Evolutionary conservation across 1,140 invertebrate species (phyloP).

Genomic region (Philotrypesis tridentata): DNA sequence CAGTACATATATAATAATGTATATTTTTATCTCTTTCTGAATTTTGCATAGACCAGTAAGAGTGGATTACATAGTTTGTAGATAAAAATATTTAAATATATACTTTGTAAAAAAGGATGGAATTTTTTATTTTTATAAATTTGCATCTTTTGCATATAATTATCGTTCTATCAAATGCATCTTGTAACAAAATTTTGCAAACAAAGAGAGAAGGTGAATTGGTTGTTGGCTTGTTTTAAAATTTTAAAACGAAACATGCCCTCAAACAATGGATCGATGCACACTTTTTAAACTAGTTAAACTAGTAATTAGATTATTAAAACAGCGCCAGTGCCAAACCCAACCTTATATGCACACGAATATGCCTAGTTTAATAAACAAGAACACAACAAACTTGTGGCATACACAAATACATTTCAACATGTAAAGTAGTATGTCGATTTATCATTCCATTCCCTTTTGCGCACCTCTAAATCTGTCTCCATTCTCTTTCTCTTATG

Average conservation of each 20-base stretch:
- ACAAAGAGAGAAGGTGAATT: slow-evolving; percentile 31
- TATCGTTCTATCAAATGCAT: slow-evolving; percentile 45
- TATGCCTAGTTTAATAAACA: slow-evolving; percentile 72
- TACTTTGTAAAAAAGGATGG: slow-evolving; percentile 45
- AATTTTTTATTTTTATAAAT: slow-evolving; percentile 44
- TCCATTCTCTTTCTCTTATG: slow-evolving; percentile 24
- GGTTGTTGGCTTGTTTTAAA: slow-evolving; percentile 40
- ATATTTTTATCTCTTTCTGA: slow-evolving; percentile 22
- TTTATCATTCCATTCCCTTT: slow-evolving; percentile 57
- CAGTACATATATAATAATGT: slow-evolving; percentile 9
- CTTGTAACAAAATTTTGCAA: slow-evolving; percentile 37
- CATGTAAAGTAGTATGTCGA: slow-evolving; percentile 70
- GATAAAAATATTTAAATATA: slow-evolving; percentile 36
- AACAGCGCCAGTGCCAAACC: slow-evolving; percentile 57
- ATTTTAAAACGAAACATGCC: slow-evolving; percentile 29
- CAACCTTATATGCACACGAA: slow-evolving; percentile 59
- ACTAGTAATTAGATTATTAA: slow-evolving; percentile 46
- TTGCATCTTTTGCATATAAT: slow-evolving; percentile 31
- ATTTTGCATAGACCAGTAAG: slow-evolving; percentile 27
- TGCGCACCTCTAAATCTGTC: slow-evolving; percentile 52
- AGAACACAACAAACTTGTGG: slow-evolving; percentile 73
- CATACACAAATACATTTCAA: slow-evolving; percentile 71
- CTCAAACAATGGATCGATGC: slow-evolving; percentile 36
- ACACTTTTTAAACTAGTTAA: slow-evolving; percentile 44
- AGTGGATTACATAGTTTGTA: slow-evolving; percentile 27